These are phyloP conservation scores for Apodemus agrarius DNA, from an alignment of 2,797 vertebrate genomes.

Conservation along the genomic window DNA sequence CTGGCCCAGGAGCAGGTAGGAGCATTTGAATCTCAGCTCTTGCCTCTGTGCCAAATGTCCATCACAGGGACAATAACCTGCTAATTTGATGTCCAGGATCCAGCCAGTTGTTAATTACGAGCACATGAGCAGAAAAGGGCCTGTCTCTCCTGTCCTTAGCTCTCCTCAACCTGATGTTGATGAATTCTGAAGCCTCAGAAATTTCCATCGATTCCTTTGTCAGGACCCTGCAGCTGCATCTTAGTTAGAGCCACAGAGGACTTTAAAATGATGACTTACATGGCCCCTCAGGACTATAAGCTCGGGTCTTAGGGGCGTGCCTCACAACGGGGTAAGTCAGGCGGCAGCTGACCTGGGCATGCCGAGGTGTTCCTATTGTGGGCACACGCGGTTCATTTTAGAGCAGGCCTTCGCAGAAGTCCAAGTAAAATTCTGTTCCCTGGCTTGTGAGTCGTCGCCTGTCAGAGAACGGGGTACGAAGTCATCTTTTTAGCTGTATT, in stretches of 20 bases:
- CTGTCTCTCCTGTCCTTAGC: neutral
- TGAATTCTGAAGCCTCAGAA: conserved; percentile 52
- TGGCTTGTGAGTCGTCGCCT: neutral
- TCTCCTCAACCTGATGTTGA: neutral
- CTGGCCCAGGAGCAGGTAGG: conserved; percentile 92
- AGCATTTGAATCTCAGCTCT: neutral
- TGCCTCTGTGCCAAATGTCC: neutral
- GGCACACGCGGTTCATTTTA: conserved; percentile 54
- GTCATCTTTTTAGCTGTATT: neutral
- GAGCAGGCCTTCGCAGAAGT: conserved; percentile 51
- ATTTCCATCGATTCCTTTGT: conserved; percentile 45
- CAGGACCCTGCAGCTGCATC: neutral
- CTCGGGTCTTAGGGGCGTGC: neutral
- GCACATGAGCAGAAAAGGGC: neutral
- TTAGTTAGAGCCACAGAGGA: conserved; percentile 47
- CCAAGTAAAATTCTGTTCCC: conserved; percentile 19
- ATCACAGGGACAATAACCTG: neutral
- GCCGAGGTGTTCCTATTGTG: conserved; percentile 5
- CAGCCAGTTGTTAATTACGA: neutral
- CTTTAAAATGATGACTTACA: conserved; percentile 58
- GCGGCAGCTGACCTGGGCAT: neutral
- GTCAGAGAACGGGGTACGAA: conserved; percentile 44
- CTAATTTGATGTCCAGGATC: neutral
- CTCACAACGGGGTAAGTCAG: neutral
- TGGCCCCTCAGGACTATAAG: neutral